Conservation (phyloP, 2,888 invertebrate genomes). For the Saturnia pavonia region DNA sequence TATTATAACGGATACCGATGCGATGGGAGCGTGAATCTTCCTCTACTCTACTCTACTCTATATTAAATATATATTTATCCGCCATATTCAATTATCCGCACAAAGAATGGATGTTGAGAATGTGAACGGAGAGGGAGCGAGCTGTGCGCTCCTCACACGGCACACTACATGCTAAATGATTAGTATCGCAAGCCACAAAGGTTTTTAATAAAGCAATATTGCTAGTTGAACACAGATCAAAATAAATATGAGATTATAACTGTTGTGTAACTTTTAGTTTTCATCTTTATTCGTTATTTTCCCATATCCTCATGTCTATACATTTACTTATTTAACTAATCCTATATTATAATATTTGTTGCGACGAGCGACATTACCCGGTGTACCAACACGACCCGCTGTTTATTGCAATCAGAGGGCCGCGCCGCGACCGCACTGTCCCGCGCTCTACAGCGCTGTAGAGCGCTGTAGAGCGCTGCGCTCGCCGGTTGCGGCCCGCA, state of each 20-base stretch:
- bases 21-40: slow-evolving; percentile 4
- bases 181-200: not conserved
- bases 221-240: too few relatives aligned
- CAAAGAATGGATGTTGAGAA: slow-evolving; percentile 35
- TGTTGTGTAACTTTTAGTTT: too few relatives aligned
- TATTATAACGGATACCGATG: not conserved
- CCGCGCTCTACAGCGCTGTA: slow-evolving; percentile 22
- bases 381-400: too few relatives aligned
- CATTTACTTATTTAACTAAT: too few relatives aligned
- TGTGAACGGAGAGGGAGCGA: slow-evolving; percentile 23
- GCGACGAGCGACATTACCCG: not conserved
- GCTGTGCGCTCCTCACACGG: not conserved
- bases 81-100: slow-evolving; percentile 35
- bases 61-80: slow-evolving; percentile 37
- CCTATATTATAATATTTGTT: not conserved
- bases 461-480: too few relatives aligned
- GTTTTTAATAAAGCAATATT: not conserved
- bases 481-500: slow-evolving; percentile 31
- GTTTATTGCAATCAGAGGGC: not conserved
- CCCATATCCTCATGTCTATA: too few relatives aligned
- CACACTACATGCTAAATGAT: not conserved
- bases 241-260: too few relatives aligned
- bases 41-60: slow-evolving; percentile 26
- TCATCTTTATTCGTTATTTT: too few relatives aligned
- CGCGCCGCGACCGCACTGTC: slow-evolving; percentile 21